Base-by-base conservation (phyloP, 2,888 invertebrate genomes). In the Drosophila stalkeri region DNA sequence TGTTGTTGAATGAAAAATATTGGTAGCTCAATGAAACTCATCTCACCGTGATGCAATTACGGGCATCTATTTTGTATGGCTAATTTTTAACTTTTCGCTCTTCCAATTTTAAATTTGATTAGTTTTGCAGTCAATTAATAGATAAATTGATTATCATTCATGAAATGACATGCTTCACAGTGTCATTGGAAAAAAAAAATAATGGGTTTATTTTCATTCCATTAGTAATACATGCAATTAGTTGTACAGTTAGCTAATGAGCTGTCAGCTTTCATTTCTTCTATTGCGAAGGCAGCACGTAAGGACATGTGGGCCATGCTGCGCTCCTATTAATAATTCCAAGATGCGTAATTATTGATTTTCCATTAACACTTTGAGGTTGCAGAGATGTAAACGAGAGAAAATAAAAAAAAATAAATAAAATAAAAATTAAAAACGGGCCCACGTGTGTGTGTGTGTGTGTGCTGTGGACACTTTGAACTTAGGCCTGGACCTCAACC, bases 331-430 rank as follows among this genome's bases (percentile, higher is more conserved):
- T 86, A 86, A 87, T 87, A 87, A 83, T 90, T 90, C 76, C 86
- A 91, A 90, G 91, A 90, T 91, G 91, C 90, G 90, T 90, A 90
- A 91, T 90, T 90, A 90, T 90, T 89, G 90, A 90, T 91, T 87
- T 90, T 90, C 62, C 86, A 87, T 90, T 90, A 90, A 88, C 79
- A 80, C 80, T 81, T 86, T 82, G 63, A 75, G 81, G 52, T 44
- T 47, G 80, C 77, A 62, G 71, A 77, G 72, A 73, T 54, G 47
- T 49, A 59, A 62, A 61, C 47, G 61, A 54, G 59, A 54, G 59
- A 64, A 71, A 46, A 66, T 35, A 57, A 68, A 52, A 64, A 71
- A 35, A 65, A 37, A 54, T n/a, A n/a, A n/a, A 27, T 27, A 27
- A 27, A 2, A 23, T 23, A 2, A 6, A 27, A 20, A 64, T 64